Conservation (phyloP, 2,888 invertebrate genomes). For the Mesorhabditis spiculigera region DNA sequence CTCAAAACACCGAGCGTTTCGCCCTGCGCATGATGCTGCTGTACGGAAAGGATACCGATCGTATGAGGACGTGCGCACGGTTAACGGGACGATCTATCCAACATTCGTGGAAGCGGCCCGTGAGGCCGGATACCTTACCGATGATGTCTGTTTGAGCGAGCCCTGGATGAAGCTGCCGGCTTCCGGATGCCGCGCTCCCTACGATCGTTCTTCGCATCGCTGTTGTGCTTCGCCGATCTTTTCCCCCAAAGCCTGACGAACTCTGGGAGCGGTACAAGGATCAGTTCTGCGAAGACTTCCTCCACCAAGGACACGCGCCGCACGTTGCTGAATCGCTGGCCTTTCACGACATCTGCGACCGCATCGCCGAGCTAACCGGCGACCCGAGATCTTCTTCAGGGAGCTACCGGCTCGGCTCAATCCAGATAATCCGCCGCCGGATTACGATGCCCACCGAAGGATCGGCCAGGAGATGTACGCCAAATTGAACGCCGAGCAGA, state of each 20-base stretch:
- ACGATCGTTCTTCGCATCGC: slow-evolving; percentile 18
- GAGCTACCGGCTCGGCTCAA: neutral
- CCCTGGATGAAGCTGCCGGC: slow-evolving; percentile 15
- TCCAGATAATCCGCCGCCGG: neutral
- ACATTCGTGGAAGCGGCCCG: slow-evolving; percentile 20
- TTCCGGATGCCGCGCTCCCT: slow-evolving; percentile 14
- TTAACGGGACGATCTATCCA: slow-evolving; percentile 17
- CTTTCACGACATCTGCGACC: slow-evolving; percentile 11
- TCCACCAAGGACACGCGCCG: slow-evolving; percentile 5
- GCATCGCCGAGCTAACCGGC: neutral
- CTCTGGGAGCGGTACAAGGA: slow-evolving; percentile 18
- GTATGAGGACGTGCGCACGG: slow-evolving; percentile 38
- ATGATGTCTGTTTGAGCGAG: slow-evolving; percentile 14
- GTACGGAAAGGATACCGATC: slow-evolving; percentile 23
- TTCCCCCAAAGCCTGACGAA: slow-evolving; percentile 8
- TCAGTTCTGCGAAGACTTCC: slow-evolving; percentile 17
- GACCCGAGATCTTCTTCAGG: neutral
- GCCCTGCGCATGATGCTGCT: slow-evolving; percentile 21
- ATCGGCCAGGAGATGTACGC: slow-evolving; percentile 12
- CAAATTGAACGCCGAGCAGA: slow-evolving; percentile 19
- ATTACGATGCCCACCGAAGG: neutral
- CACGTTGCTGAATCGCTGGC: slow-evolving; percentile 14
- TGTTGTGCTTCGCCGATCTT: slow-evolving; percentile 20
- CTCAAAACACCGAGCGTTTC: slow-evolving; percentile 21
- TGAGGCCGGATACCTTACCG: slow-evolving; percentile 16